Evolutionary conservation across 2,888 invertebrate species (phyloP), one percentile per base, ranked within the genome.

Genomic region (Diploptera punctata): DNA sequence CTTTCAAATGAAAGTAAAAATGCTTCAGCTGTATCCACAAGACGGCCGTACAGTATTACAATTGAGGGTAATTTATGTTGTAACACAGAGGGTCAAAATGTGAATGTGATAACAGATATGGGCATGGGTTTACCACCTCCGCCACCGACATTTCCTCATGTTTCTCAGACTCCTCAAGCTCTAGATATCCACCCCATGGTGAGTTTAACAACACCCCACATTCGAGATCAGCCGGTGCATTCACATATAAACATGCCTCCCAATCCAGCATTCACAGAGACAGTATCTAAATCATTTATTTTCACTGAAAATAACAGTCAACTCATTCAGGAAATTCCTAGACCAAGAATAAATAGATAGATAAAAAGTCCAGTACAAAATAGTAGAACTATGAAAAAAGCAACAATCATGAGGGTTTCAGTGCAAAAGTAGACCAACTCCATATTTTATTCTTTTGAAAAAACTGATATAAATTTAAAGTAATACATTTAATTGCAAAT

Each of bases 41-140:
- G 71, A 10, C 49, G 71, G 4, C 65, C 71, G 2, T 71, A 38
- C 43, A 73, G 70, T 60, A 73, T 73, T 16, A 74, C 60, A 13
- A 71, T 74, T 10, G 74, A 71, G 16, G 71, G 71, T 10, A 74
- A 71, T 52, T 43, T 74, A 26, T 71, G 74, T 26, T 71, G 68
- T 26, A 71, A 74, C 31, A 61, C 61, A 52, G 68, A 57, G 24
- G 57, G 3, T 16, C 57, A 57, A 7, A 16, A 16, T 18, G 3
- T 29, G 29, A 29, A 29, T 19, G 16, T 57, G 24, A 16, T 57
- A 29, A 16, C 29, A n/a, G 57, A 57, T 24, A 24, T 21, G 0
- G 29, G n/a, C 29, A 13, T 57, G 13, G 18, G 26, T 13, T 2
- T 57, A 29, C 57, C 57, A 29, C 57, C 29, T 9, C 57, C 57